Base-by-base conservation (phyloP, 2,888 invertebrate species). In the Lasioglossum pauxillum region DNA sequence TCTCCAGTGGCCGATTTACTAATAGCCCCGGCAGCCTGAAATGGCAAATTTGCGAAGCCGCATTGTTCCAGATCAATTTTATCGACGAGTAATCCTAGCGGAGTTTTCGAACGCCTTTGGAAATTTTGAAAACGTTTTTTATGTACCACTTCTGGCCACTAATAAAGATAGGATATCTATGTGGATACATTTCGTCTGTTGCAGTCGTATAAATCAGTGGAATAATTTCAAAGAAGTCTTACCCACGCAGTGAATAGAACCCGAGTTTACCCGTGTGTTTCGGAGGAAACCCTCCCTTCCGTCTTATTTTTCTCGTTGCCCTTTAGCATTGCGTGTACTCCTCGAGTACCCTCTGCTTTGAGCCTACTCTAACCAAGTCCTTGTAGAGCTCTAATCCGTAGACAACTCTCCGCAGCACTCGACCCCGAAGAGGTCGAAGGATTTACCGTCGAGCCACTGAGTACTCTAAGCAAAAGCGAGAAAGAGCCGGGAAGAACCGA, bases 361-460 rank as follows among this genome's bases (percentile, higher is more conserved):
- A 89, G 89, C 83, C 83, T 84, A 86, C 88, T 91, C 85, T 90
- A 80, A 87, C 85, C 86, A 78, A 88, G 88, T 91, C 91, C 89
- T 91, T 86, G 80, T 80, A 83, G 41, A 85, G 83, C 88, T 90
- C 89, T 91, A 90, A 91, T 91, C 88, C 92, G 85, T 91, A 90
- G 90, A 90, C 89, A 91, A 91, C 90, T 92, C 90, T 90, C 81
- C 87, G 79, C 85, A 75, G 88, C 83, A 90, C 92, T 91, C 84
- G 77, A 85, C 80, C 75, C 76, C 87, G 91, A 89, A 89, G 90
- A 90, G 89, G 85, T 81, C 87, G 85, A 84, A 91, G 90, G 91
- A 91, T 90, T 91, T 89, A 87, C 85, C 85, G 80, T 72, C 82
- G 75, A 79, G 83, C 84, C 76, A 85, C 80, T 72, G 82, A 75